phyloP scores from a whole-genome alignment of 2,113 vertebrate genomes.

The Phoxinus phoxinus region DNA sequence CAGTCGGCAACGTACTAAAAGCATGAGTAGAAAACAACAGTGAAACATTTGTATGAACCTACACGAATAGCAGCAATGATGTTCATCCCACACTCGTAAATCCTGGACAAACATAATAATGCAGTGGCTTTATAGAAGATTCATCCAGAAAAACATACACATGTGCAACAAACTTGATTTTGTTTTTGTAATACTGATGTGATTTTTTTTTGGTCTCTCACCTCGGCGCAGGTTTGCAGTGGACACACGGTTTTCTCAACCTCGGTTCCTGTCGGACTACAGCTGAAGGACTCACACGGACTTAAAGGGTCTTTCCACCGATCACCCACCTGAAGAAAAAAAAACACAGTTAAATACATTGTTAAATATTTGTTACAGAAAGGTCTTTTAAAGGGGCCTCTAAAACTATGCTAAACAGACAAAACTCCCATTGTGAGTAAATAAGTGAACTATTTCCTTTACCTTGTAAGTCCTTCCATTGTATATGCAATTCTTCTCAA shows the following conservation, averaged over 20 bases:
- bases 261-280: constrained; percentile 60
- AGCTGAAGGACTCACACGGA: constrained; percentile 66
- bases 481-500: constrained; percentile 69
- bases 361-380: neutral
- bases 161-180: neutral
- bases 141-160: neutral
- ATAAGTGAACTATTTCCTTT: constrained; percentile 34
- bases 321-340: constrained; percentile 65
- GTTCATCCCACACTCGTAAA: constrained; percentile 64
- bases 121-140: neutral
- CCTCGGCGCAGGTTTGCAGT: constrained; percentile 61
- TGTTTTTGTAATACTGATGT: neutral
- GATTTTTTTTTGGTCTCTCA: constrained; percentile 34
- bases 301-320: constrained; percentile 60
- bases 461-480: constrained; percentile 65
- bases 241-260: constrained; percentile 60
- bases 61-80: constrained; percentile 71
- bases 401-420: neutral
- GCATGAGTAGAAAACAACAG: neutral
- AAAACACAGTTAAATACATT: neutral
- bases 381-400: neutral
- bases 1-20: too few relatives aligned
- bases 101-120: constrained; percentile 56
- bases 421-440: neutral
- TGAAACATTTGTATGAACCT: constrained; percentile 30